Evolutionary conservation across 2,888 invertebrate genomes (phyloP).

Genomic region (Colletes collaris): DNA sequence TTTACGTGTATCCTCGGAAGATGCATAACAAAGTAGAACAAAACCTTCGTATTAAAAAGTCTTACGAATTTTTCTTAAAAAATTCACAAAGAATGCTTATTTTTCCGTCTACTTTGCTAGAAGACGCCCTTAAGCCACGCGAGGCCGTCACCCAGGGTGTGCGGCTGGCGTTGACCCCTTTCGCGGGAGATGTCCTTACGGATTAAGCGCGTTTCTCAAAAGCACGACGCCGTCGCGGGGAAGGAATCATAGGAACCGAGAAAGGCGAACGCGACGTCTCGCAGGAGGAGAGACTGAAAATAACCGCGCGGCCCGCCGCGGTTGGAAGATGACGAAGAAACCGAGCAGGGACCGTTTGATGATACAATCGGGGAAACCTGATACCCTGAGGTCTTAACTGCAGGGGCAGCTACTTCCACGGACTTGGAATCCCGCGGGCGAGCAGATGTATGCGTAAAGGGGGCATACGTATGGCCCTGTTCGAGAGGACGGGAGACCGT

Average conservation of each 20-base stretch:
- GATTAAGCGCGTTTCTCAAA: constrained; percentile 69
- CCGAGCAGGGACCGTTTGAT: constrained; percentile 71
- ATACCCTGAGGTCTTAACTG: constrained; percentile 79
- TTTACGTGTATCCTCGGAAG: too few species aligned
- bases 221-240: constrained; percentile 45
- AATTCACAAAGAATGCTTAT: too few species aligned
- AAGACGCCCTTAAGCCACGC: constrained; percentile 16
- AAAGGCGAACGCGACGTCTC: constrained; percentile 13
- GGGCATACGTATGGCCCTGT: constrained; percentile 55
- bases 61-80: too few species aligned
- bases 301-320: constrained; percentile 26
- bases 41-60: too few species aligned
- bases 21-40: too few species aligned
- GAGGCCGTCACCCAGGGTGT: constrained; percentile 50
- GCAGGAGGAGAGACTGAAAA: constrained; percentile 47
- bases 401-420: constrained; percentile 75
- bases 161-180: constrained; percentile 66
- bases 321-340: constrained; percentile 41
- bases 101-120: too few species aligned
- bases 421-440: constrained; percentile 70
- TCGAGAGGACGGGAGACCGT: constrained; percentile 41
- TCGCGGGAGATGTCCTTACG: constrained; percentile 70
- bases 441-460: constrained; percentile 49
- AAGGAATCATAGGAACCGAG: constrained; percentile 18
- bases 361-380: constrained; percentile 79